Conservation (phyloP, 2,113 vertebrate species). For the human region GRCh38 chr5:139138501-139139000, state of each 20-base stretch:
- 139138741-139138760: not conserved
- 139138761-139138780: conserved; percentile 36
- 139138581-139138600: not conserved
- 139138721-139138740: not conserved
- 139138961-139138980: conserved; percentile 2
- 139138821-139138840: conserved; percentile 18
- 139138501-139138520: conserved; percentile 15
- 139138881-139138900: not conserved
- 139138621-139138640: conserved; percentile 25
- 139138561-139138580: not conserved
- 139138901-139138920: not conserved
- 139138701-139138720: not conserved
- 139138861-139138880: not conserved
- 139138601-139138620: not conserved
- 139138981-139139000: not conserved
- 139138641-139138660: conserved; percentile 30
- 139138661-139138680: not conserved
- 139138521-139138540: not conserved
- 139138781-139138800: conserved; percentile 18
- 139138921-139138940: conserved; percentile 21
- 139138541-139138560: not conserved
- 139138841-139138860: not conserved
- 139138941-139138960: not conserved
- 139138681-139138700: conserved; percentile 25
- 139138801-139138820: not conserved